A percentile compares a stretch with the other conserved stretches of the same genome.
Evolutionary conservation across 2,113 vertebrate species (phyloP).

Genomic region (Gracilinanus agilis): DNA sequence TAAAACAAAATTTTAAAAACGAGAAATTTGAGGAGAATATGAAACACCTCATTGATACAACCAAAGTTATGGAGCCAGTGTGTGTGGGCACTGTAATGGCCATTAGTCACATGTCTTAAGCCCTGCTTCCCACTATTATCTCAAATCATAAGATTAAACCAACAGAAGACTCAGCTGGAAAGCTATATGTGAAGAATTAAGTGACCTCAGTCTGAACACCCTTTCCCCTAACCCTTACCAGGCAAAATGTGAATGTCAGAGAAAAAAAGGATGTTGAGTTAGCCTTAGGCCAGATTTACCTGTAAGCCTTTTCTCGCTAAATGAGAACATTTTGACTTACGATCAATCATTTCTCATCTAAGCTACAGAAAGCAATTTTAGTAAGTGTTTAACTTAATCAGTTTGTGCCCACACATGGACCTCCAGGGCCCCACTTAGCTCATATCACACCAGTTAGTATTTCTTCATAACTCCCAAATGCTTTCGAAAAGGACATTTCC

Average conservation of each 20-base stretch:
- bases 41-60: no score
- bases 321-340: not conserved
- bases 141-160: not conserved
- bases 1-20: no score
- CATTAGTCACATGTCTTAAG: not conserved
- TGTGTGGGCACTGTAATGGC: not conserved
- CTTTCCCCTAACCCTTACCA: not conserved
- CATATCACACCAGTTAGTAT: not conserved
- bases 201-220: not conserved
- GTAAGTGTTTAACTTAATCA: conserved; percentile 13
- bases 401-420: not conserved
- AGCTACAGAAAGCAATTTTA: conserved; percentile 57
- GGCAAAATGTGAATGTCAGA: not conserved
- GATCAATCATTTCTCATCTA: conserved; percentile 32
- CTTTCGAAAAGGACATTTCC: conserved; percentile 38
- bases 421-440: not conserved
- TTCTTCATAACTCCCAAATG: conserved; percentile 15
- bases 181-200: not conserved
- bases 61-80: no score
- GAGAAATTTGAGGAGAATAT: no score
- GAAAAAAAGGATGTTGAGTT: conserved; percentile 19
- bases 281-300: conserved; percentile 20
- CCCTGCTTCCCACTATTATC: not conserved
- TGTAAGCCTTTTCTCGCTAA: conserved; percentile 12
- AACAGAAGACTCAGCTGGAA: not conserved